A percentile compares a stretch with the other conserved stretches of the same genome.
Evolutionary conservation across 2,888 invertebrate genomes (phyloP).

Genomic region (Pycnomerus fuliginosus): DNA sequence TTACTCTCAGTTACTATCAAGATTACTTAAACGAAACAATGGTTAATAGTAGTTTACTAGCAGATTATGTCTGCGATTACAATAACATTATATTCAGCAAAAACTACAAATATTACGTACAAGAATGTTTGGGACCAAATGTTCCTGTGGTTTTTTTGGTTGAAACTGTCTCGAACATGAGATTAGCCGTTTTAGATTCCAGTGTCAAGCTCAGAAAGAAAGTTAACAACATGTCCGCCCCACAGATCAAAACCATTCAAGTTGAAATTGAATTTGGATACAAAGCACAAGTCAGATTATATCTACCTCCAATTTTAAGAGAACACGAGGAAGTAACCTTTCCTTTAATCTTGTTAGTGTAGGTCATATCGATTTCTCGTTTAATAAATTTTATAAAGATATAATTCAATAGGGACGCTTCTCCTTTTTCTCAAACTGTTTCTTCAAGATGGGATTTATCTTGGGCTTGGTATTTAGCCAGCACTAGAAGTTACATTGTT

Average conservation of each 20-base stretch:
- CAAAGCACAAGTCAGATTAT: slow-evolving; percentile 73
- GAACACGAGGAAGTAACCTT: slow-evolving; percentile 81
- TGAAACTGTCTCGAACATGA: slow-evolving; percentile 59
- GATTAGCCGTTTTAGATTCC: slow-evolving; percentile 67
- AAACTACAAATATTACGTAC: slow-evolving; percentile 57
- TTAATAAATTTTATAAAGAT: slow-evolving; percentile 2
- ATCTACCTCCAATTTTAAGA: slow-evolving; percentile 79
- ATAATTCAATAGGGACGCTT: slow-evolving; percentile 61
- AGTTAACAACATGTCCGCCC: slow-evolving; percentile 68
- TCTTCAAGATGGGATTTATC: slow-evolving; percentile 76
- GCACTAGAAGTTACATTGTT: slow-evolving; percentile 79
- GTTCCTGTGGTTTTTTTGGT: slow-evolving; percentile 68
- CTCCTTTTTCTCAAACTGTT: slow-evolving; percentile 83
- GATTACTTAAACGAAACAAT: slow-evolving; percentile 53
- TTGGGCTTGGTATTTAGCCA: slow-evolving; percentile 84
- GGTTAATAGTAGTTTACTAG: slow-evolving; percentile 48
- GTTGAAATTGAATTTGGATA: slow-evolving; percentile 67
- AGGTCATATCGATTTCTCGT: too few species aligned
- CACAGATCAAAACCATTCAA: slow-evolving; percentile 68
- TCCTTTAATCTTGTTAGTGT: slow-evolving; percentile 83
- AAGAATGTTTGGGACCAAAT: slow-evolving; percentile 81
- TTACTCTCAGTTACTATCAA: slow-evolving; percentile 42
- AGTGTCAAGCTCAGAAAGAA: slow-evolving; percentile 65
- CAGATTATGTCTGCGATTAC: slow-evolving; percentile 54
- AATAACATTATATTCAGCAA: slow-evolving; percentile 67